Conservation (phyloP, 1,140 invertebrate species). For the Lutraria rhynchaena region DNA sequence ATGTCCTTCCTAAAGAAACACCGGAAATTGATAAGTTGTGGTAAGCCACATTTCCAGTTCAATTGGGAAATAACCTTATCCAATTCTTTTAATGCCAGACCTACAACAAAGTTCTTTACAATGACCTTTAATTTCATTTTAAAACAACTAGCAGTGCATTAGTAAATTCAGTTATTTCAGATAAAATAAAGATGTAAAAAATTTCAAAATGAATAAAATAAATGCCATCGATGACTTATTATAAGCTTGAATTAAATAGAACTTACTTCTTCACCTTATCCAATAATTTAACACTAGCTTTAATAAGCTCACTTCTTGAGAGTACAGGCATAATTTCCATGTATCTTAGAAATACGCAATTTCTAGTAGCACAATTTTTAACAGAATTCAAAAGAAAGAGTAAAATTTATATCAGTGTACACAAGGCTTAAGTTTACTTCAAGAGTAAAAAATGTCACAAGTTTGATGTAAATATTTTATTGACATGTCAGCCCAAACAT, state of each 20-base stretch:
- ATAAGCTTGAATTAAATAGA: too few species aligned
- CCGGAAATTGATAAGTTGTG: too few species aligned
- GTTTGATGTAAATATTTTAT: background rate
- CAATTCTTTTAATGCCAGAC: too few species aligned
- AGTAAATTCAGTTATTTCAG: background rate
- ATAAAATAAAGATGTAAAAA: too few species aligned
- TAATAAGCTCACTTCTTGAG: slow-evolving; percentile 48
- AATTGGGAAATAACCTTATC: too few species aligned
- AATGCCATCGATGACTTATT: too few species aligned
- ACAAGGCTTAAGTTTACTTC: background rate
- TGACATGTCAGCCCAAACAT: background rate
- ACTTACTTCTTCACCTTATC: slow-evolving; percentile 55
- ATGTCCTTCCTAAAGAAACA: too few species aligned
- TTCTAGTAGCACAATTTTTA: background rate
- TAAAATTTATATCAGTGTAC: background rate
- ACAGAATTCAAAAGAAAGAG: background rate
- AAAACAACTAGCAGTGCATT: background rate
- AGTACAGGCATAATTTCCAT: slow-evolving; percentile 55
- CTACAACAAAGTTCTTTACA: too few species aligned
- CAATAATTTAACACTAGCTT: slow-evolving; percentile 53
- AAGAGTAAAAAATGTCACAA: background rate
- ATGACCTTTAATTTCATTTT: too few species aligned
- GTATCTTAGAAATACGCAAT: too few species aligned
- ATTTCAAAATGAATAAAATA: background rate
- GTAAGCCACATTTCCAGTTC: too few species aligned